Percentiles rank a stretch among this genome's conserved stretches.
Evolutionary conservation across 2,113 vertebrate species (phyloP).

Genomic region (Phocoena phocoena): DNA sequence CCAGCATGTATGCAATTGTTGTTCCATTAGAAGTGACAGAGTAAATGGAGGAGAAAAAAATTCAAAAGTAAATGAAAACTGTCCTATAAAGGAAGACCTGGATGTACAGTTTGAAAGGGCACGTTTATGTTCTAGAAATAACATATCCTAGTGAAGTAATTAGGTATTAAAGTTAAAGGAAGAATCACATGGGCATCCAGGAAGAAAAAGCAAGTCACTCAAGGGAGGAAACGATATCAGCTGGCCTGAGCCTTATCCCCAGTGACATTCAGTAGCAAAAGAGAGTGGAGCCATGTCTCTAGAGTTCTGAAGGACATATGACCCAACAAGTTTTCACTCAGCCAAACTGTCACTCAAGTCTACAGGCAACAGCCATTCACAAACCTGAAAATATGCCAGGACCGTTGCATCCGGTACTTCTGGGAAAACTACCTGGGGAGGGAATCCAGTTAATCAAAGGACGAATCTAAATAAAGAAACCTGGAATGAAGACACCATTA

Average conservation of each 20-base stretch:
- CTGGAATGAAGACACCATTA: neutral
- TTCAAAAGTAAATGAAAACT: neutral
- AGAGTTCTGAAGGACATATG: neutral
- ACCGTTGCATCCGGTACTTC: neutral
- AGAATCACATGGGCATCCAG: neutral
- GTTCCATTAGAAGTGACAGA: neutral
- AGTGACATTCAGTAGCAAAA: neutral
- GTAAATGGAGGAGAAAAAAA: neutral
- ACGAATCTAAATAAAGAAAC: constrained; percentile 54
- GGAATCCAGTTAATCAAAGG: constrained; percentile 30
- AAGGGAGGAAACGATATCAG: neutral
- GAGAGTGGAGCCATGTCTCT: neutral
- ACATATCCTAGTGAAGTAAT: neutral
- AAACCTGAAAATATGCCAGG: neutral
- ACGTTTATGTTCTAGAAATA: neutral
- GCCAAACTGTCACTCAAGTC: constrained; percentile 39
- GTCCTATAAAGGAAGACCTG: neutral
- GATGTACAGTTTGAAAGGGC: neutral
- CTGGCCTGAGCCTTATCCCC: neutral
- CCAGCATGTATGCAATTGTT: neutral
- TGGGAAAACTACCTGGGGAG: constrained; percentile 21
- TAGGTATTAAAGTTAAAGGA: neutral
- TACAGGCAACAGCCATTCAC: neutral
- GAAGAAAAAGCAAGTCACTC: neutral
- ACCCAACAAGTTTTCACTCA: neutral